Evolutionary conservation across 2,888 invertebrate species (phyloP).

Genomic region (Colostygia pectinataria): DNA sequence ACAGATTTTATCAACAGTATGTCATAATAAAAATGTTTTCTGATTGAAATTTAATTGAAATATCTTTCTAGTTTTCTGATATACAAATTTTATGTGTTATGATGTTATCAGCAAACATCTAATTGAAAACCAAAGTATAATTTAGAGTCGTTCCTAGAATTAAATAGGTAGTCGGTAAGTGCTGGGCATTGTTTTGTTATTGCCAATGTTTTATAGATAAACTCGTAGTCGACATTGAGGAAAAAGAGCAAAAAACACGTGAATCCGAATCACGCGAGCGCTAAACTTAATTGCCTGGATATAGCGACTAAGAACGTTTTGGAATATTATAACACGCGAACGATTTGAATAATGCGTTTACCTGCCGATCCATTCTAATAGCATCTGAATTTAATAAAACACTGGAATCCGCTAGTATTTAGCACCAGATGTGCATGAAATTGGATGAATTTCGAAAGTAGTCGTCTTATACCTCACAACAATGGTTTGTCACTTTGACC

Average conservation of each 20-base stretch:
- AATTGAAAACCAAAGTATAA: conserved; percentile 2
- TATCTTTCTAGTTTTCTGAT: background rate
- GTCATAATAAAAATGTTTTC: background rate
- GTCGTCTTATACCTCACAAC: no score
- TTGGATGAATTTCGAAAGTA: conserved; percentile 36
- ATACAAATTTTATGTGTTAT: background rate
- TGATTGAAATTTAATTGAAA: background rate
- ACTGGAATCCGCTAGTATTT: conserved; percentile 41
- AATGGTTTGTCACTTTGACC: no score
- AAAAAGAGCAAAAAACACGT: conserved; percentile 40
- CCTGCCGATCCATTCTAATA: conserved; percentile 64
- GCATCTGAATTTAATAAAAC: conserved; percentile 52
- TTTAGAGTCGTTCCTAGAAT: background rate
- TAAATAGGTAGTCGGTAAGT: conserved; percentile 1
- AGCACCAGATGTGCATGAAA: conserved; percentile 37
- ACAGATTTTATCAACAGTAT: background rate
- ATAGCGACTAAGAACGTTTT: conserved; percentile 72
- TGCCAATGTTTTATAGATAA: conserved; percentile 5
- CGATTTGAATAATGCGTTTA: conserved; percentile 72
- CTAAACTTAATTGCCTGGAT: conserved; percentile 65
- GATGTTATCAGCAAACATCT: background rate
- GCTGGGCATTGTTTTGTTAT: background rate
- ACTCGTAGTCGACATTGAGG: conserved; percentile 17
- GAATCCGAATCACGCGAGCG: conserved; percentile 73
- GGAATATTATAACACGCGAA: conserved; percentile 71